Conservation (phyloP, 1,140 invertebrate species). For the Plutomurus gul region DNA sequence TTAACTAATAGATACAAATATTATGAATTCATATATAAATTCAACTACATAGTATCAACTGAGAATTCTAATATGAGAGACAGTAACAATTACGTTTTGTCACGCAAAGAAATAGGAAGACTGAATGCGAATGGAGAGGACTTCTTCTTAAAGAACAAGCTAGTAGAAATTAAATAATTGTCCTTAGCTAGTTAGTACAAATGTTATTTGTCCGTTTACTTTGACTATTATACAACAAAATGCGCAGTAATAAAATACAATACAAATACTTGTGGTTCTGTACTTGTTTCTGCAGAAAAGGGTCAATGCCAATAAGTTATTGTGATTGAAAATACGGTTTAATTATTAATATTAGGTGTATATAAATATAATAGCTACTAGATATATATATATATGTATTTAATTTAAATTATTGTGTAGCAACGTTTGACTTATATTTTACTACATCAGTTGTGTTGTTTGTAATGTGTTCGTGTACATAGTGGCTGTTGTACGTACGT, state of each 20-base stretch:
- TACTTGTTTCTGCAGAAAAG: conserved; percentile 18
- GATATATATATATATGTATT: background rate
- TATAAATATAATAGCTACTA: background rate
- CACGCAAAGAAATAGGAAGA: conserved; percentile 23
- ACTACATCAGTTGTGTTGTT: conserved; percentile 13
- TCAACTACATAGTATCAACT: background rate
- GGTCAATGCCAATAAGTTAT: conserved; percentile 16
- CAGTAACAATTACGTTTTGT: conserved; percentile 6
- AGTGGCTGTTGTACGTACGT: too few species aligned
- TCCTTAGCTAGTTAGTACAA: conserved; percentile 15
- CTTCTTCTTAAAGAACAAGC: background rate
- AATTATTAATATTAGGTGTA: background rate
- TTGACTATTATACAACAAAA: background rate
- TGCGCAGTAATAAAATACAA: background rate
- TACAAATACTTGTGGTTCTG: background rate
- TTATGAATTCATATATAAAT: too few species aligned
- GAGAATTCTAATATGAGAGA: background rate
- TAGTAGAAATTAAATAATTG: background rate
- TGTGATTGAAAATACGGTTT: conserved; percentile 21
- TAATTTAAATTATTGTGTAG: conserved; percentile 19
- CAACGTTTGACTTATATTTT: conserved; percentile 16
- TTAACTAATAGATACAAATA: too few species aligned
- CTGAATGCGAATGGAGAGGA: conserved; percentile 9
- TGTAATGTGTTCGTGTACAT: background rate
- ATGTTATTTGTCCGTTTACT: conserved; percentile 3